Conservation (phyloP, 2,888 invertebrate genomes). For the Diplolepis rosae region DNA sequence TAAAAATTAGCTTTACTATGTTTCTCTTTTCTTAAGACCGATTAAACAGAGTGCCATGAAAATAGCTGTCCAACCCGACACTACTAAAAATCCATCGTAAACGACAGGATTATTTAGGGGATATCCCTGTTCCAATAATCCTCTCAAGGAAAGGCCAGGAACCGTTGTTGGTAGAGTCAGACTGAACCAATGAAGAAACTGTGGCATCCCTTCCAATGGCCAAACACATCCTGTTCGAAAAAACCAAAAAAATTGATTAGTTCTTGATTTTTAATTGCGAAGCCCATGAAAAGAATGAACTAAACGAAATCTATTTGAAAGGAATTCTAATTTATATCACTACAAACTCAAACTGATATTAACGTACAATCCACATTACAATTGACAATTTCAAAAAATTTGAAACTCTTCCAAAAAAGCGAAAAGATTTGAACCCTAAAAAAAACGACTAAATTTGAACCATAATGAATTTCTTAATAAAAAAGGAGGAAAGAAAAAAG, state of each 20-base stretch:
- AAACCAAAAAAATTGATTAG: not conserved
- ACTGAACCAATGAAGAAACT: slow-evolving; percentile 78
- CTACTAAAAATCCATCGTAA: slow-evolving; percentile 83
- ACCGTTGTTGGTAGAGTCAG: slow-evolving; percentile 86
- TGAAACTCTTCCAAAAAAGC: too few species aligned
- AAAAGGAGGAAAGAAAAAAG: too few species aligned
- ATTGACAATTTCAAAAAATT: too few species aligned
- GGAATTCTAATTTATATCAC: too few species aligned
- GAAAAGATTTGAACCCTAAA: too few species aligned
- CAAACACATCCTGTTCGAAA: slow-evolving; percentile 77
- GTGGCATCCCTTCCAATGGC: slow-evolving; percentile 84
- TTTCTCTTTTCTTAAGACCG: slow-evolving; percentile 68
- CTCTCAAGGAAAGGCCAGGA: slow-evolving; percentile 84
- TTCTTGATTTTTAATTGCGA: not conserved
- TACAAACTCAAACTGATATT: too few species aligned
- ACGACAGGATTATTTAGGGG: slow-evolving; percentile 81
- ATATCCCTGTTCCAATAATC: slow-evolving; percentile 85
- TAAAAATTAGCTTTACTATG: slow-evolving; percentile 1
- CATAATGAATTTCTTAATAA: too few species aligned
- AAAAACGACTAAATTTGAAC: too few species aligned
- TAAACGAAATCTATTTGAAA: too few species aligned
- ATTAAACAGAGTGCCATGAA: slow-evolving; percentile 78
- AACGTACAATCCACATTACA: too few species aligned
- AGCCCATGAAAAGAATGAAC: too few species aligned
- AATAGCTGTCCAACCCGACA: slow-evolving; percentile 79